Percentiles rank a stretch among this genome's conserved stretches.
Evolutionary conservation across 2,888 invertebrate species (phyloP).

Genomic region (Clistopyga incitator): DNA sequence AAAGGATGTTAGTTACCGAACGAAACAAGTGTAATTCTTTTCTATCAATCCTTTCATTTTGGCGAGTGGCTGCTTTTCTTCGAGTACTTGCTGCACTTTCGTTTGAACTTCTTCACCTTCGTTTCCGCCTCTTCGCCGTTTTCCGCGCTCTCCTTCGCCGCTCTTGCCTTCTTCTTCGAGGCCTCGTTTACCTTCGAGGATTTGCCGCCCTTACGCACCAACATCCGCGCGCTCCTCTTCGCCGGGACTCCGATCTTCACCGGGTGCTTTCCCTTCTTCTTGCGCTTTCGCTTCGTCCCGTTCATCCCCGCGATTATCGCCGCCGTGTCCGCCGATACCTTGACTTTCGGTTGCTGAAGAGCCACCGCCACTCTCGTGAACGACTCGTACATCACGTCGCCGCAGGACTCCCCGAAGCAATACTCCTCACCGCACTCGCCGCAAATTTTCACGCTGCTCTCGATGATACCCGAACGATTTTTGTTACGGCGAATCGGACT

Average conservation of each 20-base stretch:
- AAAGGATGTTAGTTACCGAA: constrained; percentile 35
- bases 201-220: constrained; percentile 78
- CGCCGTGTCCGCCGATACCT: constrained; percentile 81
- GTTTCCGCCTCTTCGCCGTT: constrained; percentile 76
- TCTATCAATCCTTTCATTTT: constrained; percentile 64
- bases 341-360: constrained; percentile 77
- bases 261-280: constrained; percentile 72
- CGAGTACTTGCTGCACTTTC: constrained; percentile 78
- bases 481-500: constrained; percentile 91
- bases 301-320: constrained; percentile 81
- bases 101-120: constrained; percentile 81
- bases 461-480: constrained; percentile 93
- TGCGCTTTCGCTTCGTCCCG: constrained; percentile 74
- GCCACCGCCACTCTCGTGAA: constrained; percentile 84
- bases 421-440: constrained; percentile 94
- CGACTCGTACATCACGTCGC: constrained; percentile 86
- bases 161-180: constrained; percentile 82
- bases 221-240: constrained; percentile 80
- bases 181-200: constrained; percentile 76
- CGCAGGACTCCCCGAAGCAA: constrained; percentile 87
- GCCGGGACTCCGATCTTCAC: constrained; percentile 82
- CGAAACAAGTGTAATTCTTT: neutral
- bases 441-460: constrained; percentile 91
- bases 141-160: constrained; percentile 85
- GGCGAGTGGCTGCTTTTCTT: constrained; percentile 71